These are phyloP conservation scores for Callyntrura sp. DNA, from an alignment of 2,888 invertebrate species.

Conservation along the genomic window DNA sequence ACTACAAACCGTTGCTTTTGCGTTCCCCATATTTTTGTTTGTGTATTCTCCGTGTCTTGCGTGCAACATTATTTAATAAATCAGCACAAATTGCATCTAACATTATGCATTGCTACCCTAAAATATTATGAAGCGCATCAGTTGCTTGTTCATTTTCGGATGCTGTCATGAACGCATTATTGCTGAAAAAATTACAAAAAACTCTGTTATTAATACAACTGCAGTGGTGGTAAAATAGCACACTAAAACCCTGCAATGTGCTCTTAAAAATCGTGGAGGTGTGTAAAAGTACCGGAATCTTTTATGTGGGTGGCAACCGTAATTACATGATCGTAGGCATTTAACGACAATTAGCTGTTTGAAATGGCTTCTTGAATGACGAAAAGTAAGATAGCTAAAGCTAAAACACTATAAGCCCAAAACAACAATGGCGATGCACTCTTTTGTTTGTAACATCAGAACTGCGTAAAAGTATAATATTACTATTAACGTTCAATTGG, in stretches of 20 bases:
- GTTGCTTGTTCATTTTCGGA: too few species aligned
- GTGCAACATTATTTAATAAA: slow-evolving; percentile 67
- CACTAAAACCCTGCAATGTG: not conserved
- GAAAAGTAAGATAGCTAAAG: not conserved
- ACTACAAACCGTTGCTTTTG: not conserved
- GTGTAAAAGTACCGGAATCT: slow-evolving; percentile 74
- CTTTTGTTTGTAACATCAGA: not conserved
- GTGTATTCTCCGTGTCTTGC: slow-evolving; percentile 46
- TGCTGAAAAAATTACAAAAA: too few species aligned
- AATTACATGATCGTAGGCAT: slow-evolving; percentile 54
- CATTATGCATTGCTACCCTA: slow-evolving; percentile 39
- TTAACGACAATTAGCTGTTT: slow-evolving; percentile 53
- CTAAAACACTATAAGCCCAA: not conserved
- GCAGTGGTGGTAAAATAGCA: slow-evolving; percentile 14
- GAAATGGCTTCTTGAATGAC: slow-evolving; percentile 22
- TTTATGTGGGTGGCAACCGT: slow-evolving; percentile 67
- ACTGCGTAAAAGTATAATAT: not conserved
- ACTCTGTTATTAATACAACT: slow-evolving; percentile 15
- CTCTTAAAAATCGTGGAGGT: slow-evolving; percentile 63
- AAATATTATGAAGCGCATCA: too few species aligned
- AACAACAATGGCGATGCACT: not conserved
- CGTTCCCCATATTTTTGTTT: not conserved
- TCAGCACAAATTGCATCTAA: slow-evolving; percentile 63
- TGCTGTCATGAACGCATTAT: too few species aligned
- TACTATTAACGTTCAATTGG: too few species aligned